These are phyloP conservation scores for Diorhabda sublineata DNA, from an alignment of 1,140 invertebrate genomes.

Conservation along the genomic window DNA sequence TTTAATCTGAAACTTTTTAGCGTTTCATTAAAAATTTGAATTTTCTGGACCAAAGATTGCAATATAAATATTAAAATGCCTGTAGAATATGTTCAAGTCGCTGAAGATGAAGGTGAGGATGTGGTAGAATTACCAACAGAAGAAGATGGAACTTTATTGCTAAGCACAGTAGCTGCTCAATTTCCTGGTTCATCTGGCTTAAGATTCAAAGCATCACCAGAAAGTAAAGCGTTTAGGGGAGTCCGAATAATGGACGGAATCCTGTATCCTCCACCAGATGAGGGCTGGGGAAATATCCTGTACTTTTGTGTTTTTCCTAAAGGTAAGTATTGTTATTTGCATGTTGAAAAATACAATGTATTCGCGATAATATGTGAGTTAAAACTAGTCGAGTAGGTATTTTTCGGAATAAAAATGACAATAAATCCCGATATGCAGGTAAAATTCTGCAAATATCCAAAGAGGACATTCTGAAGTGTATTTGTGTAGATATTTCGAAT, in stretches of 20 bases:
- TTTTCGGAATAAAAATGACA: too few species aligned
- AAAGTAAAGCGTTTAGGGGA: conserved; percentile 79
- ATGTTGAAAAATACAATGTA: too few species aligned
- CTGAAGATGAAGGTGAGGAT: conserved; percentile 88
- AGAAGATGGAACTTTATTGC: conserved; percentile 78
- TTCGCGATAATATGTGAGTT: too few species aligned
- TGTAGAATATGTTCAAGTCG: conserved; percentile 64
- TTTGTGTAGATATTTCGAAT: too few species aligned
- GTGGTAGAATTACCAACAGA: conserved; percentile 90
- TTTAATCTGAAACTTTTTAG: too few species aligned
- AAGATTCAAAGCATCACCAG: conserved; percentile 83
- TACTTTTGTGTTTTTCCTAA: conserved; percentile 92
- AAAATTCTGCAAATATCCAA: too few species aligned
- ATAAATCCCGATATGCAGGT: too few species aligned
- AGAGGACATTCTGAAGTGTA: too few species aligned
- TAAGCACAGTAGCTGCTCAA: conserved; percentile 85
- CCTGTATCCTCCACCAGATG: conserved; percentile 82
- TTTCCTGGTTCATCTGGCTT: conserved; percentile 91
- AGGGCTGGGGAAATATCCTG: conserved; percentile 80
- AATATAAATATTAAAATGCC: conserved; percentile 37
- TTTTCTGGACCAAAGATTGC: too few species aligned
- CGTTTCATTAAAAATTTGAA: too few species aligned
- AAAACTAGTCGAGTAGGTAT: too few species aligned
- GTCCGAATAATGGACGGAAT: conserved; percentile 82
- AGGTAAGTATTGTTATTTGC: conserved; percentile 55